Base-by-base conservation (phyloP, 2,113 vertebrate genomes). In the Corynorhinus townsendii region DNA sequence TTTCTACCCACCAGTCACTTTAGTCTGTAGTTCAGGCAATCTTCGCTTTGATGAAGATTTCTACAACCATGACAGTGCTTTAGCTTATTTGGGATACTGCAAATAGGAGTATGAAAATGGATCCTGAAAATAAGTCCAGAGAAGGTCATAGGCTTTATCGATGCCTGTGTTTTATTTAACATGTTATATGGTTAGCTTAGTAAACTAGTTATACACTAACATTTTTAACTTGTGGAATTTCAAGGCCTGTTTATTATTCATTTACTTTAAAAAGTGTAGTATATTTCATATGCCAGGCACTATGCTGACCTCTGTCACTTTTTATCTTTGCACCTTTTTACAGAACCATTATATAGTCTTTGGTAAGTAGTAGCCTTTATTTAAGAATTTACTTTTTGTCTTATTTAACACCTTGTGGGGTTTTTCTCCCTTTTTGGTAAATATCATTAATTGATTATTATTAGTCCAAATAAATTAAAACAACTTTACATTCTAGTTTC, bases 151-250 rank as follows among this genome's bases (percentile, higher is more conserved):
- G 68, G 66, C 40, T 33, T 83, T 73, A 52, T 49, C n/a, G 40
- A 66, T 71, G 52, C 52, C 9, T 62, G 0, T 75, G 54, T 81
- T 85, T 89, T 79, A 22, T 82, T 94, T 94, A 68, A 77, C 17
- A 35, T 10, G 26, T 69, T 81, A 9, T n/a, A 33, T 73, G 28
- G 82, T 90, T 93, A 82, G 22, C 33, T 83, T 93, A 56, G 54
- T 96, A 81, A 84, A 93, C 71, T 76, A 89, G 40, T 68, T 94
- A 90, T 35, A 54, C 7, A 62, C 14, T 73, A 90, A 15, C 19
- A 45, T 93, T 87, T 94, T 82, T 76, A 75, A 88, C 16, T 90
- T 81, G 72, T 72, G 56, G 19, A 77, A 86, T 85, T 94, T 80
- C 56, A 80, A 62, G 33, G 19, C 43, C 17, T 69, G 10, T 86